Base-by-base conservation (phyloP, 2,888 invertebrate species). In the Macrophya annulata region DNA sequence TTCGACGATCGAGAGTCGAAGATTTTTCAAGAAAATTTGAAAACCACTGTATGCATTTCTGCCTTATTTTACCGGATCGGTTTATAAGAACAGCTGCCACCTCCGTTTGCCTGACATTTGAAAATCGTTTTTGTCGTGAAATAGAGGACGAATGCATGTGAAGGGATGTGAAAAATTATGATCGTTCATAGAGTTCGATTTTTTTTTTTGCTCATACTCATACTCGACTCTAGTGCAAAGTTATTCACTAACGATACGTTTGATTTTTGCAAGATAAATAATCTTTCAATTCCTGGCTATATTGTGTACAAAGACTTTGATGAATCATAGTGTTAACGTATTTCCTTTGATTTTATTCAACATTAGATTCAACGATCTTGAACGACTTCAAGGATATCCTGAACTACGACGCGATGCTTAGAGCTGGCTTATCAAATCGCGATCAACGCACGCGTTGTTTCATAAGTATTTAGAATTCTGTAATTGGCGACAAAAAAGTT, bases 61-160 rank as follows among this genome's bases (percentile, higher is more conserved):
- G 40, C 40, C 40, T 40, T 45, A 74, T n/a, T 74, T 45, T 21
- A 74, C 72, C 72, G 4, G 21, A 10, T 21, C 6, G 72, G 72
- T 45, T 9, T 15, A 74, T 74, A 74, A 74, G 72, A 74, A 74
- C 43, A 74, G 72, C 45, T 45, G 77, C 51, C 48, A 31, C 62
- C 21, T 62, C 17, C 4, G 59, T 62, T 40, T 62, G 1, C 5
- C 10, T 62, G 81, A 81, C 81, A 21, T 59, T 81, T 81, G 8
- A 62, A 81, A 81, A 81, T 81, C 62, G 81, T 62, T 81, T 62
- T 62, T 51, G 62, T 62, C 81, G 81, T 15, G 10, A 62, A 81
- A 43, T 43, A 43, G 15, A 62, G 6, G 43, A 15, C 43, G 81
- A 15, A 48, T 81, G 81, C 81, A 81, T 15, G n/a, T 81, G 81